A percentile compares a stretch with the other conserved stretches of the same genome.
Evolutionary conservation across 2,888 invertebrate genomes (phyloP).

Genomic region (Caenorhabditis sp.): DNA sequence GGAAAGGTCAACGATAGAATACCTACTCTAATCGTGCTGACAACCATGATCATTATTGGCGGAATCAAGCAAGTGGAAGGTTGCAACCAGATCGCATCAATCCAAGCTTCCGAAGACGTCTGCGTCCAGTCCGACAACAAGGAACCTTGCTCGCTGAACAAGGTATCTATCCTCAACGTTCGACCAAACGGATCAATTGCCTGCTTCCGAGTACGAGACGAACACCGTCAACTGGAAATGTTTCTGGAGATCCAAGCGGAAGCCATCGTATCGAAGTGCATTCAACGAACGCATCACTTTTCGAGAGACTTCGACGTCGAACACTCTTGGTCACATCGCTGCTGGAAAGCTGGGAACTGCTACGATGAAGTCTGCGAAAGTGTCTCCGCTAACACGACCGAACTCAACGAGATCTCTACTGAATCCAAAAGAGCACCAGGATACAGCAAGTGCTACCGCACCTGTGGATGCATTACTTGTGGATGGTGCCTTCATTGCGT

Average conservation of each 20-base stretch:
- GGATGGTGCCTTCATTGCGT: constrained; percentile 1
- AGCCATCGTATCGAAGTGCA: background rate
- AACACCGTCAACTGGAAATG: background rate
- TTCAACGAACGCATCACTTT: background rate
- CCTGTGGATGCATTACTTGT: constrained; percentile 23
- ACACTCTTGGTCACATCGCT: constrained; percentile 7
- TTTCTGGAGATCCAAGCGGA: background rate
- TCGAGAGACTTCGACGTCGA: constrained; percentile 2
- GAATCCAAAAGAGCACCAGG: constrained; percentile 13
- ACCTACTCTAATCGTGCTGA: too few relatives aligned
- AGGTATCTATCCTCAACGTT: background rate
- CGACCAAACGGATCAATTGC: constrained; percentile 2
- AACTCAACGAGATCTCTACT: background rate
- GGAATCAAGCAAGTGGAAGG: background rate
- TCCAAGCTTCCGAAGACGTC: background rate
- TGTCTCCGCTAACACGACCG: background rate
- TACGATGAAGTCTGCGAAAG: constrained; percentile 1
- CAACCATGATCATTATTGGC: background rate
- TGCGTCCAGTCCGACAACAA: background rate
- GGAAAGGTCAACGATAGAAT: too few relatives aligned
- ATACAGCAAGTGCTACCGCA: constrained; percentile 2
- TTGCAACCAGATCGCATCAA: background rate
- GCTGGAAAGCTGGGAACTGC: constrained; percentile 6
- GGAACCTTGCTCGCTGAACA: background rate
- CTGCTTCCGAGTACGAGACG: background rate